Evolutionary conservation across 2,113 vertebrate species (phyloP).

Genomic region (Hemibates koningsi): DNA sequence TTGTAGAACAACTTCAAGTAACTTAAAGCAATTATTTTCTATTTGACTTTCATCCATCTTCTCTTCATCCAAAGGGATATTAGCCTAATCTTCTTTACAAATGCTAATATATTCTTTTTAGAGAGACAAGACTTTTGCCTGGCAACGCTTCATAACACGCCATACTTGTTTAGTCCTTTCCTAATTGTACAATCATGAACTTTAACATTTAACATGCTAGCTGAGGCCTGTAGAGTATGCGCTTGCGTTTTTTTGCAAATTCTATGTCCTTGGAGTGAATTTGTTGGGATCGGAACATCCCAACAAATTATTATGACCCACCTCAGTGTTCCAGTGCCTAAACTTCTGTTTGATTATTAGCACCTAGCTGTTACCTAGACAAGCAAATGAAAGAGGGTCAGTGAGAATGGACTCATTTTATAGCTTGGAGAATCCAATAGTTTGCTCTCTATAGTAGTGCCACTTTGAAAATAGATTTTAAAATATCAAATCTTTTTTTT

Average conservation of each 20-base stretch:
- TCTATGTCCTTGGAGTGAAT: background rate
- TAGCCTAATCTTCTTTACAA: background rate
- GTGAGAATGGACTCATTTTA: background rate
- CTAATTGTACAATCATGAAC: background rate
- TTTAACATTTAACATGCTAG: background rate
- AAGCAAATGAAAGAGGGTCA: background rate
- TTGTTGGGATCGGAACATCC: background rate
- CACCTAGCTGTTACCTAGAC: background rate
- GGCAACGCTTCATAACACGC: background rate
- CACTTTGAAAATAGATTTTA: background rate
- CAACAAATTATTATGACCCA: background rate
- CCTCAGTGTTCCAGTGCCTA: background rate
- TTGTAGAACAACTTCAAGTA: background rate
- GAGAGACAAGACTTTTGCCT: rapidly evolving
- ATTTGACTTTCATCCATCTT: background rate
- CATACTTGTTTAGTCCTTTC: background rate
- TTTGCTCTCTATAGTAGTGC: background rate
- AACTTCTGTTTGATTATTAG: background rate
- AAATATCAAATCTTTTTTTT: background rate
- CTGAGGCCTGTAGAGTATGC: background rate
- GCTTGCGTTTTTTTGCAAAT: background rate
- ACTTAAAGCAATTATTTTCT: background rate
- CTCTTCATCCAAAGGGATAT: background rate
- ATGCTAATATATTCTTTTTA: background rate
- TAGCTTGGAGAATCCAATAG: background rate